Percentiles rank a stretch among this genome's conserved stretches.
Conservation (phyloP, 2,888 invertebrate species). For the Andrena praecox region DNA sequence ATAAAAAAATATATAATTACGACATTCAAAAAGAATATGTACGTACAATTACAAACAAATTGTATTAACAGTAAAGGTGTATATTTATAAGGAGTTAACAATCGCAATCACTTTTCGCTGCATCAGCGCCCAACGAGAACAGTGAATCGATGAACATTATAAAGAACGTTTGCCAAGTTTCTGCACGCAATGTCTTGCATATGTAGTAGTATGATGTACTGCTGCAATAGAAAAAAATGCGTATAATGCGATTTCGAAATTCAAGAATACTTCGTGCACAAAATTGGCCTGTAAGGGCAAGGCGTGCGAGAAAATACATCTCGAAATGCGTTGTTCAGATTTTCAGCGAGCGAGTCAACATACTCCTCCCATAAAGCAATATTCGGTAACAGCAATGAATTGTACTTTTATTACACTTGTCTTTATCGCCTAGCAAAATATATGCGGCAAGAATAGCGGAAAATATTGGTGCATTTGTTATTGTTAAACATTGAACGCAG, state of each 20-base stretch:
- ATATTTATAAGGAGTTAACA: slow-evolving; percentile 48
- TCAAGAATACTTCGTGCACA: not conserved
- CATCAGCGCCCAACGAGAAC: slow-evolving; percentile 44
- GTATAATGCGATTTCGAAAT: not conserved
- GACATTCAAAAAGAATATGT: slow-evolving; percentile 33
- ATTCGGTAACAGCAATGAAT: slow-evolving; percentile 19
- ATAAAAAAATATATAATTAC: slow-evolving; percentile 10
- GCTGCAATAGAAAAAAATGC: not conserved
- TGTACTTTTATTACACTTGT: slow-evolving; percentile 7
- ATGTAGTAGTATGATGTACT: not conserved
- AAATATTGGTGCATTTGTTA: not conserved
- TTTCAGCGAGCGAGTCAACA: slow-evolving; percentile 19
- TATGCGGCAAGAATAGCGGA: not conserved
- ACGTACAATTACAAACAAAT: slow-evolving; percentile 42
- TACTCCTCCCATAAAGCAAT: slow-evolving; percentile 13
- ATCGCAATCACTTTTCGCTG: slow-evolving; percentile 43
- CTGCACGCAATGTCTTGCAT: slow-evolving; percentile 12
- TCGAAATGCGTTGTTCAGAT: slow-evolving; percentile 4
- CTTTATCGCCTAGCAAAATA: not conserved
- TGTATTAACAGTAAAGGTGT: slow-evolving; percentile 47
- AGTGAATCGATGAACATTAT: slow-evolving; percentile 32
- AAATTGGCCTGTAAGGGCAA: slow-evolving; percentile 2
- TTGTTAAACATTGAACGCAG: not conserved
- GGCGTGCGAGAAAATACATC: not conserved
- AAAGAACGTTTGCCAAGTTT: slow-evolving; percentile 33